A percentile compares a stretch with the other conserved stretches of the same genome.
Evolutionary conservation across 2,797 vertebrate genomes (phyloP).

Genomic region (Ciconia nigra): DNA sequence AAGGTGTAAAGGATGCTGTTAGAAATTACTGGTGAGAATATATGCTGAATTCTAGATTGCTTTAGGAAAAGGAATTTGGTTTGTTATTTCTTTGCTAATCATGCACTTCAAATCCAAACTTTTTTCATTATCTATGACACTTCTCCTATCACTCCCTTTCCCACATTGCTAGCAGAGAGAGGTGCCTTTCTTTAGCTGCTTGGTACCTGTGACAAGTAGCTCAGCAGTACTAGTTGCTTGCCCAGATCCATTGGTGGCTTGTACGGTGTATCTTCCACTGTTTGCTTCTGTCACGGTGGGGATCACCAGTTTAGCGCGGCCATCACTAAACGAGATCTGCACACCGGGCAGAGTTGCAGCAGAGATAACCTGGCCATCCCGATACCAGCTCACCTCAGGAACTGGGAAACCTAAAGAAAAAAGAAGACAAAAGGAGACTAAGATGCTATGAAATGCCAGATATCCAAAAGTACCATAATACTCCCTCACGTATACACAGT

Average conservation of each 20-base stretch:
- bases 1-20: neutral
- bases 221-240: slow-evolving; percentile 98
- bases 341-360: slow-evolving; percentile 89
- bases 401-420: slow-evolving; percentile 86
- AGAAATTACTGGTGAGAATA: neutral
- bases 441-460: neutral
- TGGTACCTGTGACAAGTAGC: slow-evolving; percentile 91
- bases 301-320: slow-evolving; percentile 94
- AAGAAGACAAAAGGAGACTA: neutral
- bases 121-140: neutral
- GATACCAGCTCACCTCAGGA: slow-evolving; percentile 99
- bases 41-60: neutral
- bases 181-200: neutral
- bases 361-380: slow-evolving; percentile 97
- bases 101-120: neutral
- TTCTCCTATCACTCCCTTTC: neutral
- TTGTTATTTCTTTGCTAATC: neutral
- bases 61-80: neutral
- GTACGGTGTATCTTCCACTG: slow-evolving; percentile 93
- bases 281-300: slow-evolving; percentile 87
- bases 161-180: neutral
- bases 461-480: neutral
- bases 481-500: fast-evolving
- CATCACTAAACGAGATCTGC: slow-evolving; percentile 97
- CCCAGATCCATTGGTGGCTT: slow-evolving; percentile 97